Conservation (phyloP, 2,797 vertebrate species). For the Pipistrellus nathusii region DNA sequence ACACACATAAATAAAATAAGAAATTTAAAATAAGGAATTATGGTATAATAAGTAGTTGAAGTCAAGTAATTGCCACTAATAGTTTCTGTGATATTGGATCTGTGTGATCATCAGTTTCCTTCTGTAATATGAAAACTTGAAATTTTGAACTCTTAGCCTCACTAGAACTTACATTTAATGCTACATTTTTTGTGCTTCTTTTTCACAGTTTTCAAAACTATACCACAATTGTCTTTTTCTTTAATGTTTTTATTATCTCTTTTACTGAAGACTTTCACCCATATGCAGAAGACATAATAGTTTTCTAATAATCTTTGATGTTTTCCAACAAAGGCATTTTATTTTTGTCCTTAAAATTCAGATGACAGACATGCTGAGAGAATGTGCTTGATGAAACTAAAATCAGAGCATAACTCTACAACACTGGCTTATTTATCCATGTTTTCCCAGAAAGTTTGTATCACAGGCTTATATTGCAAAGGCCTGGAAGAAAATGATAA, state of each 20-base stretch:
- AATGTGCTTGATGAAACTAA: not conserved
- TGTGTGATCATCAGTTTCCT: conserved; percentile 28
- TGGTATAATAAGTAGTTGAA: conserved; percentile 50
- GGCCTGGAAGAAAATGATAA: not conserved
- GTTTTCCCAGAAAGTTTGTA: not conserved
- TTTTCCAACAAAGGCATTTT: not conserved
- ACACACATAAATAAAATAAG: conserved; percentile 49
- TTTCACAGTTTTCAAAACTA: not conserved
- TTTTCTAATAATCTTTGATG: not conserved
- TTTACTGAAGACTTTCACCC: not conserved
- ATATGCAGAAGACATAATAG: not conserved
- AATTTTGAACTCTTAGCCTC: not conserved
- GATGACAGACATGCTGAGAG: not conserved
- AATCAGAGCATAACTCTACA: not conserved
- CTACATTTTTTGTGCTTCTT: not conserved
- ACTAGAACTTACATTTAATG: not conserved
- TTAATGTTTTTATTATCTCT: not conserved
- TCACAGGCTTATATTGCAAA: not conserved
- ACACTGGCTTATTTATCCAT: not conserved
- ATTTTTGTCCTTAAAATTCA: not conserved
- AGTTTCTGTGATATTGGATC: not conserved
- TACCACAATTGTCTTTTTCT: not conserved
- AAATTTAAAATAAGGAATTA: not conserved
- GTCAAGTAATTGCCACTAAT: not conserved
- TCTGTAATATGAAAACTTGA: conserved; percentile 3